Conservation (phyloP, 2,888 invertebrate genomes). For the Margaritifera margaritifera region DNA sequence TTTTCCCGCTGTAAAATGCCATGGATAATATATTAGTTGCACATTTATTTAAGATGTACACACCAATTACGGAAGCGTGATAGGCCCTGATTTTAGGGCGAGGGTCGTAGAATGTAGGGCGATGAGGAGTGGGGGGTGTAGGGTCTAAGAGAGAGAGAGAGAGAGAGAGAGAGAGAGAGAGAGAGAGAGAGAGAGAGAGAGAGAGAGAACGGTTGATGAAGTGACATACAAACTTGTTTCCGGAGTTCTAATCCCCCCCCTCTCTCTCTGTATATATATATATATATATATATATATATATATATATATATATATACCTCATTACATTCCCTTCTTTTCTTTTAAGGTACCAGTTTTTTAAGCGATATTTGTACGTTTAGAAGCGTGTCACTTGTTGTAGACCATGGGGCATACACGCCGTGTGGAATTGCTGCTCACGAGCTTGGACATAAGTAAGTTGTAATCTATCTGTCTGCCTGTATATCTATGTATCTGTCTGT, state of each 20-base stretch:
- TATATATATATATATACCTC: too few species aligned
- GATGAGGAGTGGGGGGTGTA: not conserved
- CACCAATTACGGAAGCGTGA: too few species aligned
- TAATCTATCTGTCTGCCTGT: not conserved
- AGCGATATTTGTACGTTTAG: slow-evolving; percentile 53
- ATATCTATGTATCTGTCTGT: not conserved
- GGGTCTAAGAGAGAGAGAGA: too few species aligned
- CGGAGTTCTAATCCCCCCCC: too few species aligned
- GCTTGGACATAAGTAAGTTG: slow-evolving; percentile 51
- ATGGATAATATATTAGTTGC: too few species aligned
- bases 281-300: too few species aligned
- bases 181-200: too few species aligned
- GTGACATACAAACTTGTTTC: not conserved
- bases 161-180: too few species aligned
- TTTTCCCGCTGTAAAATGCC: too few species aligned
- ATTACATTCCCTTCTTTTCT: not conserved
- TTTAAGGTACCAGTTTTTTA: slow-evolving; percentile 56
- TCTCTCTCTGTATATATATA: too few species aligned
- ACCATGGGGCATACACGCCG: slow-evolving; percentile 50
- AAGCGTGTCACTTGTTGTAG: slow-evolving; percentile 50
- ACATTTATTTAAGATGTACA: too few species aligned
- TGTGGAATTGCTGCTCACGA: slow-evolving; percentile 52
- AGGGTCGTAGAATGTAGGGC: not conserved
- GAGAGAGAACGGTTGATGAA: too few species aligned
- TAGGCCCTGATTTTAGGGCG: not conserved